Conservation (phyloP, 2,113 vertebrate genomes). For the Bubo scandiacus region DNA sequence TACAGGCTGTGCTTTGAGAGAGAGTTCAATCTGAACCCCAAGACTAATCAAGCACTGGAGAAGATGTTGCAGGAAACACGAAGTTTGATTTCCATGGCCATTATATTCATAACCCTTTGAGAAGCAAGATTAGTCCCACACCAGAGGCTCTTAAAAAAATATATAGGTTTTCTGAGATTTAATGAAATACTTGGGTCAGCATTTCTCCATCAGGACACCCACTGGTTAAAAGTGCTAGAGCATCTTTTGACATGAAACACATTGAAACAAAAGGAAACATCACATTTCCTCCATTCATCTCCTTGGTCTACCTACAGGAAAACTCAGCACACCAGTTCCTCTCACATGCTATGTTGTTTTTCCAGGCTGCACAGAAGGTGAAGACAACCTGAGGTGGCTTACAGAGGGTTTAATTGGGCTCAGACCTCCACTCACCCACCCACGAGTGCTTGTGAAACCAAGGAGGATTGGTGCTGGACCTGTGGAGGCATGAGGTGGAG, state of each 20-base stretch:
- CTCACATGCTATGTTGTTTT: neutral
- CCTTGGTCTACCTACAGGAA: neutral
- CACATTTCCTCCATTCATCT: neutral
- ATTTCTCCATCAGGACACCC: neutral
- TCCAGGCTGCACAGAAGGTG: neutral
- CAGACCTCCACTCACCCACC: rapidly evolving
- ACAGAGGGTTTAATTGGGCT: neutral
- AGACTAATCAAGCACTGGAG: neutral
- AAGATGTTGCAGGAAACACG: neutral
- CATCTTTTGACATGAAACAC: neutral
- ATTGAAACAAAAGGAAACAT: neutral
- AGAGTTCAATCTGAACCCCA: neutral
- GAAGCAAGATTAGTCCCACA: neutral
- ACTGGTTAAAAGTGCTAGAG: neutral
- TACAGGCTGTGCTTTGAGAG: neutral
- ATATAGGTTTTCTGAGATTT: neutral
- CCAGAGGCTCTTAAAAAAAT: neutral
- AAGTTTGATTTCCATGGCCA: neutral
- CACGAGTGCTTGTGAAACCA: neutral
- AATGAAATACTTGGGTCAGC: neutral
- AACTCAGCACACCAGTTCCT: neutral
- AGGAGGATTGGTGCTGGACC: neutral
- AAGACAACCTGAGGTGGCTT: neutral
- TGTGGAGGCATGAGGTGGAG: rapidly evolving
- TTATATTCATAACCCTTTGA: neutral